Evolutionary conservation across 2,113 vertebrate genomes (phyloP), one percentile per base, ranked within the genome.

Genomic region (Aphelocoma coerulescens): DNA sequence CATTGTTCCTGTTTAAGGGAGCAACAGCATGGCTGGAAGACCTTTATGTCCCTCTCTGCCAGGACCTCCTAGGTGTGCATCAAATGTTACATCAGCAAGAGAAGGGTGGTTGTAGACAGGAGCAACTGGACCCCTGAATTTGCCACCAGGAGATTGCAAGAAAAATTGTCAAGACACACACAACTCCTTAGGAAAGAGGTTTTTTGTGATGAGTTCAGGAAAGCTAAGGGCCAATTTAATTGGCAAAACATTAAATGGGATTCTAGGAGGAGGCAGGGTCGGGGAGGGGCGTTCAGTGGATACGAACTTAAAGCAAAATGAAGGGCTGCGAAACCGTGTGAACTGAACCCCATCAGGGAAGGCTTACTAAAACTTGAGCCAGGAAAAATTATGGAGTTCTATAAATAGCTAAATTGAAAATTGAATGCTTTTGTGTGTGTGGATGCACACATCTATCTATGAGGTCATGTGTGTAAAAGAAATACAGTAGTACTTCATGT

Each of bases 331-430:
- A 88, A 94, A 79, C 80, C 11, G 4, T 96, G 86, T 94, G 91
- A 94, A 90, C 83, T 32, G 57, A 93, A 93, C 88, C 52, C 68
- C 67, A 49, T 91, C 73, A 59, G 94, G 85, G 75, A 91, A 94
- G 77, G 30, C 84, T 91, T 78, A 49, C 54, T 93, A 72, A 75
- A 93, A 51, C 79, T 72, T 52, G 89, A 94, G 95, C 91, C 95
- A 96, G 91, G 81, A 91, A 96, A 95, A 96, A 94, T 96, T 80
- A 86, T 6, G 41, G 75, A 91, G 46, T 72, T 92, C 96, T 94
- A 94, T 95, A 97, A 97, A 97, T 91, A 97, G 88, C 87, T 81
- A 87, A 78, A 95, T 90, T 95, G 93, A 93, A 95, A 94, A 94
- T 39, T 93, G 89, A 96, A 95, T 92, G 89, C 88, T 55, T 89